Evolutionary conservation across 2,888 invertebrate species (phyloP).

Genomic region (Dryobotodes eremita): DNA sequence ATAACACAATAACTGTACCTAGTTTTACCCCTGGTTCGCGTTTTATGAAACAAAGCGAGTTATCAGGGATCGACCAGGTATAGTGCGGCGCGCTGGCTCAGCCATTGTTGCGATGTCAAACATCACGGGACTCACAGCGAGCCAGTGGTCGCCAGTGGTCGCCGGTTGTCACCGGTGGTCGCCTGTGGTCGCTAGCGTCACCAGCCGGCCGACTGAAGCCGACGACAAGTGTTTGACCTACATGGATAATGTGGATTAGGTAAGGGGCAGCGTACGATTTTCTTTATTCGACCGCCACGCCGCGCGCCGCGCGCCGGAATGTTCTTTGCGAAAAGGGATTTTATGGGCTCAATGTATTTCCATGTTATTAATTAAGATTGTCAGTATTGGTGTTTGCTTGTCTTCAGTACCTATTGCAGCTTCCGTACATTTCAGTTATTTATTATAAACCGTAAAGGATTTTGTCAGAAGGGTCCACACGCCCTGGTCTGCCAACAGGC

Average conservation of each 20-base stretch:
- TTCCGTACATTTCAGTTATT: not conserved
- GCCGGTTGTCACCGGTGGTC: not conserved
- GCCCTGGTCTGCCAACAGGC: not conserved
- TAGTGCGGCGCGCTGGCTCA: not conserved
- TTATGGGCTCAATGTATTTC: slow-evolving; percentile 6
- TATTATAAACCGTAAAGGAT: not conserved
- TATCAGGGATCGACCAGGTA: not conserved
- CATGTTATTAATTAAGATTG: slow-evolving; percentile 7
- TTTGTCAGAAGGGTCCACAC: not conserved
- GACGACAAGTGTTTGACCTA: slow-evolving; percentile 41
- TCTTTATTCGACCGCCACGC: slow-evolving; percentile 8
- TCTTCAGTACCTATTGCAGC: not conserved
- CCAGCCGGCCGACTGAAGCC: not conserved
- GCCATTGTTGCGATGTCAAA: slow-evolving; percentile 13
- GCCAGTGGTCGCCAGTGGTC: not conserved
- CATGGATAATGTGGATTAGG: slow-evolving; percentile 43
- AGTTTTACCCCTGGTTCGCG: not conserved
- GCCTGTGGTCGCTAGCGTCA: not conserved
- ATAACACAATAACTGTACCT: not conserved
- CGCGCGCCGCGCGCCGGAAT: not conserved
- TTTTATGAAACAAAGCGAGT: not conserved
- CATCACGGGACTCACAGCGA: not conserved
- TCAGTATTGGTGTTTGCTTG: slow-evolving; percentile 3
- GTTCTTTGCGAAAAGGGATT: slow-evolving; percentile 29
- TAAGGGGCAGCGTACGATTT: slow-evolving; percentile 27